phyloP scores from a whole-genome alignment of 2,888 invertebrate genomes.

The Cheilosia soror region DNA sequence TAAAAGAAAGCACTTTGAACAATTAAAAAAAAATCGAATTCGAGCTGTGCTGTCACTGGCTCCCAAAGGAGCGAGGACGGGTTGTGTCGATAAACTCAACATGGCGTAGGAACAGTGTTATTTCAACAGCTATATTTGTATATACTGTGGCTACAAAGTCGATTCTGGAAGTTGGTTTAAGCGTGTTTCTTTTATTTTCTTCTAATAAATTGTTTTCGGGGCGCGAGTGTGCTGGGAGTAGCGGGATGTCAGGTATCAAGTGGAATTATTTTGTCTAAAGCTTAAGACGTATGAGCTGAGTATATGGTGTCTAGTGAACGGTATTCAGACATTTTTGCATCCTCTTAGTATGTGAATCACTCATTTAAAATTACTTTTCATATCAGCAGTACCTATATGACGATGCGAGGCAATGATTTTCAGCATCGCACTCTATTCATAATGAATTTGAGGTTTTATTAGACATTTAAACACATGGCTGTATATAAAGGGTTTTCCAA shows the following conservation, averaged over 20 bases:
- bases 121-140: constrained; percentile 36
- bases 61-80: constrained; percentile 3
- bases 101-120: constrained; percentile 42
- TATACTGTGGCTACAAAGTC: constrained; percentile 18
- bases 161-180: constrained; percentile 32
- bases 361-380: too few species aligned
- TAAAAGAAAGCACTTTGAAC: constrained; percentile 71
- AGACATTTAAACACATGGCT: too few species aligned
- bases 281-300: too few species aligned
- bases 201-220: constrained; percentile 39
- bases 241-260: neutral
- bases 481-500: too few species aligned
- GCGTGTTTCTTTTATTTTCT: neutral
- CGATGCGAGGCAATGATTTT: too few species aligned
- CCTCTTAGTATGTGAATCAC: too few species aligned
- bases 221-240: neutral
- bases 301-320: too few species aligned
- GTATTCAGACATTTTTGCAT: too few species aligned
- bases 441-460: too few species aligned
- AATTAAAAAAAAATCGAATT: constrained; percentile 67
- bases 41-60: constrained; percentile 52
- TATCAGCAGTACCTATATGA: too few species aligned
- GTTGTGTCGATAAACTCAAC: constrained; percentile 59
- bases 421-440: too few species aligned
- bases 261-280: too few species aligned